These are phyloP conservation scores for Todiramphus chloris DNA, from an alignment of 2,113 vertebrate genomes.

Conservation along the genomic window DNA sequence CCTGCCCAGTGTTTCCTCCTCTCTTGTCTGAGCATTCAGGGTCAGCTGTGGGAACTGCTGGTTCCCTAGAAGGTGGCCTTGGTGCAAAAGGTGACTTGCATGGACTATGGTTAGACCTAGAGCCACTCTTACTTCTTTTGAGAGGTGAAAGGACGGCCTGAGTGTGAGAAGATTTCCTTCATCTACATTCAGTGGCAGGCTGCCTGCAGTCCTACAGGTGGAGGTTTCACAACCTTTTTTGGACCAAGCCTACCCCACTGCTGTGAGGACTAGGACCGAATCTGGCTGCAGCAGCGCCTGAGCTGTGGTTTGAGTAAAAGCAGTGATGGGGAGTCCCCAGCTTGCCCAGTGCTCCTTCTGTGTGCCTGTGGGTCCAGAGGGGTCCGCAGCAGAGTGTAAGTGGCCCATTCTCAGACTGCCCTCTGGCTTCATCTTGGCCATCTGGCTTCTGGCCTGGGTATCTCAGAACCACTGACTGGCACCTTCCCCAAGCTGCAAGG, in stretches of 20 bases:
- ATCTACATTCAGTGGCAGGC: not conserved
- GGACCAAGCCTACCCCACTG: not conserved
- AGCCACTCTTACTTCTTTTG: slow-evolving; percentile 22
- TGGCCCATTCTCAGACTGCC: not conserved
- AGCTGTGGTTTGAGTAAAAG: not conserved
- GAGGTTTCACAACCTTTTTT: not conserved
- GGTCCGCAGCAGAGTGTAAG: not conserved
- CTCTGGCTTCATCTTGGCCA: not conserved
- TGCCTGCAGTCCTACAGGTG: not conserved
- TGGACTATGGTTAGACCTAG: not conserved
- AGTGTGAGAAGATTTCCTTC: not conserved
- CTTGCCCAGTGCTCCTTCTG: rapidly evolving
- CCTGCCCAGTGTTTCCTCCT: not conserved
- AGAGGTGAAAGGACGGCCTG: not conserved
- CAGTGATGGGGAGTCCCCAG: rapidly evolving
- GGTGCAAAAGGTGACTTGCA: not conserved
- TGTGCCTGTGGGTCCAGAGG: rapidly evolving
- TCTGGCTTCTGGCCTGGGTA: not conserved
- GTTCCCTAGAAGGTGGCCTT: not conserved
- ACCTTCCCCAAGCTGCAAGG: rapidly evolving
- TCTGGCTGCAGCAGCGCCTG: rapidly evolving
- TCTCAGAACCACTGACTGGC: not conserved
- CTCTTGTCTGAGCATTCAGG: not conserved
- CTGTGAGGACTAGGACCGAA: rapidly evolving
- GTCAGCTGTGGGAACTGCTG: rapidly evolving